Evolutionary conservation across 2,113 vertebrate genomes (phyloP), one percentile per base, ranked within the genome.

Genomic region (Pseudorasbora parva): DNA sequence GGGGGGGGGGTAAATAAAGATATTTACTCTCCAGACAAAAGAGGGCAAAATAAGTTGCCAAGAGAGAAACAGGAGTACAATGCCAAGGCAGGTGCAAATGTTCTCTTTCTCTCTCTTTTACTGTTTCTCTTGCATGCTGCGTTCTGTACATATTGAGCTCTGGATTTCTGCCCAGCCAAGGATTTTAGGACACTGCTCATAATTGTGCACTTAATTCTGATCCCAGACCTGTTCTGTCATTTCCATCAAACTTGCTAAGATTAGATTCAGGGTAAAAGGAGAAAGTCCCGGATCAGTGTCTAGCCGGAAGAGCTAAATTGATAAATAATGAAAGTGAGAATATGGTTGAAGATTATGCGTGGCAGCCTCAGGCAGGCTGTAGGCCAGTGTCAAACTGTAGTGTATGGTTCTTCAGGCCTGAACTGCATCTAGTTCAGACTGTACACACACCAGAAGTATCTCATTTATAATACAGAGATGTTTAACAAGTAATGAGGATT

Each of bases 311-410:
- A 81, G 14, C 78, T 66, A 51, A 64, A 25, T 57, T 57, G 59
- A 83, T 85, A 57, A 87, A 83, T 87, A 83, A 85, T 85, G 80
- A 72, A 85, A 71, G 78, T 27, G 21, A 15, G 75, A 80, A 60
- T 69, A 54, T 15, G 33, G 68, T 41, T 75, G 79, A 30, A 81
- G 78, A 84, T 85, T 82, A 81, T 82, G 86, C 14, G 69, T 62
- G 64, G 30, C 74, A 69, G 85, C 88, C 82, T 30, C 30, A 57
- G 88, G 88, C 86, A 77, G 47, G 14, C 89, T 66, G 23, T 75
- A 85, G 86, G 89, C 86, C 75, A 64, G 80, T 87, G 88, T 90
- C 88, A 88, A 71, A 68, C 79, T 86, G 79, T 51, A 82, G 68
- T 79, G 47, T 87, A 80, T 77, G 78, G 74, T 54, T 56, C 81